phyloP scores from a whole-genome alignment of 1,140 invertebrate genomes.

The Lineus longissimus region DNA sequence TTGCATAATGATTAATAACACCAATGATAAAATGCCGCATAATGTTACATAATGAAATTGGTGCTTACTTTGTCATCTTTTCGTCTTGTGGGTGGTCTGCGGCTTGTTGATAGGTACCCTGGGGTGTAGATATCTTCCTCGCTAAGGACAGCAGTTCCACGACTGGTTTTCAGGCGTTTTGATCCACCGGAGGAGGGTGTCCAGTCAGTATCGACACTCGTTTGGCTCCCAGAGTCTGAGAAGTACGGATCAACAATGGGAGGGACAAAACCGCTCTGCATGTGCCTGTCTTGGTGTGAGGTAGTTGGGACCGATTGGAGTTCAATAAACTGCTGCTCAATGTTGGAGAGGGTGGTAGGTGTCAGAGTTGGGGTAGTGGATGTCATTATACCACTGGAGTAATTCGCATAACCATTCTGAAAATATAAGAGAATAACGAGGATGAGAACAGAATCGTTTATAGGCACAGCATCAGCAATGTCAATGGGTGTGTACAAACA shows the following conservation, averaged over 20 bases:
- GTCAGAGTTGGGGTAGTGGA: slow-evolving; percentile 87
- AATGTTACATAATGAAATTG: too few relatives aligned
- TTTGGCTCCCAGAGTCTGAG: neutral
- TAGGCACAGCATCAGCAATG: too few relatives aligned
- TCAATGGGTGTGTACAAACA: too few relatives aligned
- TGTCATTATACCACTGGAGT: slow-evolving; percentile 69
- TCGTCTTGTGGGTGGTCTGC: slow-evolving; percentile 1
- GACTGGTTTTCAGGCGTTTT: neutral
- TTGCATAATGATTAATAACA: neutral
- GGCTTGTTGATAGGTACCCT: slow-evolving; percentile 1
- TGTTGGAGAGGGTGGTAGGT: slow-evolving; percentile 84
- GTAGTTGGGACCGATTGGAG: slow-evolving; percentile 59
- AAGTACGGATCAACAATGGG: slow-evolving; percentile 63
- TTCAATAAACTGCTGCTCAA: slow-evolving; percentile 73
- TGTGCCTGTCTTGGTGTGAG: slow-evolving; percentile 62
- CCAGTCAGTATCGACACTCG: slow-evolving; percentile 12
- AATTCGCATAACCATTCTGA: neutral
- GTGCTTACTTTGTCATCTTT: neutral
- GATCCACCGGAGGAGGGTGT: neutral
- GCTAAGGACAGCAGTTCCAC: neutral
- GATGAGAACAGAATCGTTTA: neutral
- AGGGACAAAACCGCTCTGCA: slow-evolving; percentile 87
- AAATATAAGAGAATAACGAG: neutral
- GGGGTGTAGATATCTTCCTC: slow-evolving; percentile 6
- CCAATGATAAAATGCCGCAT: too few relatives aligned